Base-by-base conservation (phyloP, 1,140 invertebrate species). In the Diorhabda carinulata region DNA sequence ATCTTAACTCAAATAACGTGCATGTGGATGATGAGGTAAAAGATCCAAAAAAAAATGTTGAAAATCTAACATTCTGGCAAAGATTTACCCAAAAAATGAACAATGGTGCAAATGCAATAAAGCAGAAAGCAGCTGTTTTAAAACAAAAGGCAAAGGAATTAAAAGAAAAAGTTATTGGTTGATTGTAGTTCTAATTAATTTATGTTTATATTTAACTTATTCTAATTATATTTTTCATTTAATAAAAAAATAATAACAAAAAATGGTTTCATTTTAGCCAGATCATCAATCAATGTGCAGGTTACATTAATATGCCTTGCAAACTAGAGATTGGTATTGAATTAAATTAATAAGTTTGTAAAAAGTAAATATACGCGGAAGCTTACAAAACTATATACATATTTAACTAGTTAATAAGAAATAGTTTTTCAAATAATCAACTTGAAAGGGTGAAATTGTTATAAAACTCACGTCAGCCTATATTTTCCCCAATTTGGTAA, bases 11-110 rank as follows among this genome's bases (percentile, higher is more conserved):
- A 25, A 25, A 25, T 25, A 25, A 25, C 1, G 25, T 25, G 25
- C 25, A 25, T 25, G 25, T 25, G 25, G 25, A 25, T 25, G 25
- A 25, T 25, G 2, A 60, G 6, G 6, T 6, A 2, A 10, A 60
- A 3, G 58, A n/a, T 60, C 41, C 58, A 44, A 47, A 40, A 62
- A 61, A 69, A 68, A 25, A 64, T 4, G 43, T 43, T 8, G 64
- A 67, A 8, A 43, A 64, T 9, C 10, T 43, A 40, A 45, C 69
- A 42, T 73, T 67, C 67, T 73, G 72, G 72, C 52, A 45, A 57
- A 66, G 65, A 47, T 66, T 69, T 67, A 70, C 67, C 47, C 69
- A 67, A 60, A 73, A 71, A 67, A 65, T 73, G 9, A 71, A 69
- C 57, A 47, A 72, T 45, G 70, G 67, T 43, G 70, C 70, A 25